phyloP scores from a whole-genome alignment of 2,888 invertebrate genomes.

The Cepaea hortensis region DNA sequence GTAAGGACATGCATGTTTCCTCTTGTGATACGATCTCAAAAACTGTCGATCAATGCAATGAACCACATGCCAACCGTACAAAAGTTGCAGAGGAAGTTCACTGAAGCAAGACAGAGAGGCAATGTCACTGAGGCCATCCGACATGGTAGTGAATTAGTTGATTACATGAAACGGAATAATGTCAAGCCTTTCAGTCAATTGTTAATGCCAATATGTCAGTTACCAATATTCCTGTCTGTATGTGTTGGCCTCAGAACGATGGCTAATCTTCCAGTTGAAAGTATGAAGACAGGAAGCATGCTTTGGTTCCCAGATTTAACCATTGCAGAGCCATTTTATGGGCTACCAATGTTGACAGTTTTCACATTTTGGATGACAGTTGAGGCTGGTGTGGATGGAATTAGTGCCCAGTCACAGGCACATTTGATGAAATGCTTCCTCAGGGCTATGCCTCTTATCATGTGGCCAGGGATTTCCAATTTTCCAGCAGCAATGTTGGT shows the following conservation, averaged over 20 bases:
- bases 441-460: slow-evolving; percentile 85
- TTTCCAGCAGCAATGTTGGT: slow-evolving; percentile 91
- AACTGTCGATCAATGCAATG: slow-evolving; percentile 87
- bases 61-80: slow-evolving; percentile 92
- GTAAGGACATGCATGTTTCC: slow-evolving; percentile 89
- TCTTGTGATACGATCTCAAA: slow-evolving; percentile 88
- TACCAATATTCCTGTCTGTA: slow-evolving; percentile 92
- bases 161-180: slow-evolving; percentile 88
- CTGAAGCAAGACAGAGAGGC: slow-evolving; percentile 89
- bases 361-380: slow-evolving; percentile 88
- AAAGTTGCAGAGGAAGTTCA: slow-evolving; percentile 87
- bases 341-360: slow-evolving; percentile 90
- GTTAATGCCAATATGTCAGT: slow-evolving; percentile 78
- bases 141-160: slow-evolving; percentile 86
- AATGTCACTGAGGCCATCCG: slow-evolving; percentile 87
- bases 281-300: slow-evolving; percentile 90
- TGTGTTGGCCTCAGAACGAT: slow-evolving; percentile 91
- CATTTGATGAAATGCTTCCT: slow-evolving; percentile 86
- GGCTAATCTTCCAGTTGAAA: slow-evolving; percentile 93
- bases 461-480: slow-evolving; percentile 90
- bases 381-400: slow-evolving; percentile 85
- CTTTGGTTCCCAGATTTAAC: slow-evolving; percentile 96
- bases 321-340: slow-evolving; percentile 90
- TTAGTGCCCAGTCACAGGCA: slow-evolving; percentile 65
- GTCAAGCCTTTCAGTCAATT: slow-evolving; percentile 88